A percentile compares a stretch with the other conserved stretches of the same genome.
phyloP scores from a whole-genome alignment of 1,140 invertebrate species.

The Holotrichia oblita region DNA sequence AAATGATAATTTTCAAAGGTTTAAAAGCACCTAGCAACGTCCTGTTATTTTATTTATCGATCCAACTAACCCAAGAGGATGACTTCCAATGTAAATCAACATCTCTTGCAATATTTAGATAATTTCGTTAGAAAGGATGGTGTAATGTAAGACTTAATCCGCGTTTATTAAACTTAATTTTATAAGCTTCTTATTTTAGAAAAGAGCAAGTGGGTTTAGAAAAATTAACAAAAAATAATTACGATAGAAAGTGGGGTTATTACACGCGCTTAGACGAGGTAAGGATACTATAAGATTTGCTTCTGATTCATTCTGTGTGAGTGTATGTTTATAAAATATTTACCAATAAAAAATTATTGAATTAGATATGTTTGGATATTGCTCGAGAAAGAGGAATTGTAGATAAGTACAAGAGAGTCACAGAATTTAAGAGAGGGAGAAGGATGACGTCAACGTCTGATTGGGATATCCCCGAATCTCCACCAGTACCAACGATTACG shows the following conservation, averaged over 20 bases:
- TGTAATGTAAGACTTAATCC: neutral
- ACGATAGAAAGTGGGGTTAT: neutral
- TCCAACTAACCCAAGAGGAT: neutral
- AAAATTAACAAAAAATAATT: neutral
- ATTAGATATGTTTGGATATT: neutral
- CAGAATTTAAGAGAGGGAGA: neutral
- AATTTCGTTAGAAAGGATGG: neutral
- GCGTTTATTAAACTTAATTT: neutral
- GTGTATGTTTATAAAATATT: too few relatives aligned
- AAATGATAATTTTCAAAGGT: too few relatives aligned
- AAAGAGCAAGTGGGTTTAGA: slow-evolving; percentile 2
- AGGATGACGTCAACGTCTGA: neutral
- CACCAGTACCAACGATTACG: neutral
- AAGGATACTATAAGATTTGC: too few relatives aligned
- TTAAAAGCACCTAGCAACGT: too few relatives aligned
- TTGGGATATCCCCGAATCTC: slow-evolving; percentile 22
- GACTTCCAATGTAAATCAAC: neutral
- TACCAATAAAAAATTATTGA: too few relatives aligned
- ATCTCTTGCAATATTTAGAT: neutral
- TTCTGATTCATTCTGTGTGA: too few relatives aligned
- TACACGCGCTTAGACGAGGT: neutral
- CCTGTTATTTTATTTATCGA: neutral
- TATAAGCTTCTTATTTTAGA: neutral
- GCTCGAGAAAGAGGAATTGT: neutral
- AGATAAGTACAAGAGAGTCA: neutral